Base-by-base conservation (phyloP, 2,888 invertebrate genomes). In the Gymnosoma rotundatum region DNA sequence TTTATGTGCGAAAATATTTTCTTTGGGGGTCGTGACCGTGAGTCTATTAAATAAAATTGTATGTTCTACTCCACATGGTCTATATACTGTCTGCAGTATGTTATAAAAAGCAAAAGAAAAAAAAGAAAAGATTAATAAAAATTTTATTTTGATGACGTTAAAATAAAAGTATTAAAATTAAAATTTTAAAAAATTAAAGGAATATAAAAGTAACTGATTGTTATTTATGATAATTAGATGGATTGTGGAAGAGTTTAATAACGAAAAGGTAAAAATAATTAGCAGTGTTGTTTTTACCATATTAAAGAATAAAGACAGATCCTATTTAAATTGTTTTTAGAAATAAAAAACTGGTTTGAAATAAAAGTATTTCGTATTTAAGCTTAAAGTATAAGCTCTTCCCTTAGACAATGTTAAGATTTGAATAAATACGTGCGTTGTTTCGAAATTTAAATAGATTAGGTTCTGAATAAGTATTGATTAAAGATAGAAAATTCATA, bases 1-100 rank as follows among this genome's bases (percentile, higher is more conserved):
- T 90, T 90, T 90, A 90, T 90, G 90, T 90, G 90, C 88, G 90
- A 90, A 79, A 90, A 89, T 88, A 88, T 89, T 90, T 89, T 86
- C 76, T 83, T 81, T 76, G 85, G 85, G 86, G 78, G 83, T 76
- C 78, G 74, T 78, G 78, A 79, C 80, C 83, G 85, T 86, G 82
- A 79, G 84, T 84, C 84, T 84, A 84, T 84, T 78, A 84, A 84
- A 84, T 78, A 66, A 84, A 73, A 70, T 67, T 64, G 58, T 70
- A 64, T 72, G 75, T 61, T 81, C 80, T 69, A 25, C 75, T 58
- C 75, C 58, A 38, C 12, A 66, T 75, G 70, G 42, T 58, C 42
- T 70, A 38, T 38, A 74, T 42, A 45, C 38, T 73, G 79, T 79
- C 73, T 73, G 60, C 21, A 20, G 21, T 36, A 8, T 45, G 25